Conservation (phyloP, 2,888 invertebrate genomes). For the Hetaerina titia region DNA sequence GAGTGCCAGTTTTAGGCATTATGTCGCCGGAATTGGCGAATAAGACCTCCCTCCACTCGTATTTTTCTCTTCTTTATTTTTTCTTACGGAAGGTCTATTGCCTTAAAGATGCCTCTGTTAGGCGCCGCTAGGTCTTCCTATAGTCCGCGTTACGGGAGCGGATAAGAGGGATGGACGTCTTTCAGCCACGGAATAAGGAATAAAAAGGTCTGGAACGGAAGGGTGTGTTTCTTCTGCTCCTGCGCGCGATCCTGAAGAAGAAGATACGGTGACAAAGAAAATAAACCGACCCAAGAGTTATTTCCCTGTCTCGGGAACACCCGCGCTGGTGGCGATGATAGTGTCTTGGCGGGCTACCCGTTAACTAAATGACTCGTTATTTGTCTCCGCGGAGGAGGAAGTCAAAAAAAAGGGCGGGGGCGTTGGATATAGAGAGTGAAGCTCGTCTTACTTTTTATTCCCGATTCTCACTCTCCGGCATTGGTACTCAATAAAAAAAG, state of each 20-base stretch:
- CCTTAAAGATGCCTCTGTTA: not conserved
- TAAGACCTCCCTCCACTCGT: constrained; percentile 45
- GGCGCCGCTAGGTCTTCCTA: not conserved
- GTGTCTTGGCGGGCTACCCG: constrained; percentile 18
- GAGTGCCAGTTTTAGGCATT: not conserved
- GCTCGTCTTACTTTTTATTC: not conserved
- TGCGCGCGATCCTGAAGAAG: not conserved
- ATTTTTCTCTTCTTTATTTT: not conserved
- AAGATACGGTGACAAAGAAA: not conserved
- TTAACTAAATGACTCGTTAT: constrained; percentile 58
- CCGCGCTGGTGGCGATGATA: constrained; percentile 51
- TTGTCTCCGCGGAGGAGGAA: constrained; percentile 14
- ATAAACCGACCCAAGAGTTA: constrained; percentile 27
- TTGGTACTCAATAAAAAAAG: not conserved
- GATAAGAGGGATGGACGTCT: not conserved
- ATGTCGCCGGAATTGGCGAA: constrained; percentile 55
- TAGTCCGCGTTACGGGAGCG: not conserved
- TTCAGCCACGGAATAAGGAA: not conserved
- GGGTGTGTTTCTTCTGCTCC: not conserved
- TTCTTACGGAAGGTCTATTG: not conserved
- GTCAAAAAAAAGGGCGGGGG: not conserved
- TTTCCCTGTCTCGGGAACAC: constrained; percentile 50
- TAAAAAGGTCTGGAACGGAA: not conserved
- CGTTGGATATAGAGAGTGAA: not conserved
- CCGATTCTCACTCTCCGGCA: not conserved